Evolutionary conservation across 2,113 vertebrate genomes (phyloP), one percentile per base, ranked within the genome.

Genomic region (Fregetta grallaria): DNA sequence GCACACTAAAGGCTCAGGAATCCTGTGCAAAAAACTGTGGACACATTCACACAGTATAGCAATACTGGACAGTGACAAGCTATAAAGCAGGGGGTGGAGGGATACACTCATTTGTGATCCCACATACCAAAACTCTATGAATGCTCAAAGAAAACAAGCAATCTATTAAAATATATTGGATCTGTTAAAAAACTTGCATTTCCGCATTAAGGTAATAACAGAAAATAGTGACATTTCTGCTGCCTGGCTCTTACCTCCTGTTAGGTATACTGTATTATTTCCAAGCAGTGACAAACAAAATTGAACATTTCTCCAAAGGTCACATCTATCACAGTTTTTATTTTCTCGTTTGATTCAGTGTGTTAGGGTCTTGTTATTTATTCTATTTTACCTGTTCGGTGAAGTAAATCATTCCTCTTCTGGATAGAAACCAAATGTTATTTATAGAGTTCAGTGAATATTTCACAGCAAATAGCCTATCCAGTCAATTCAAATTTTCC

Each of bases 291-390:
- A 97, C 95, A 97, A 97, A 97, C 82, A 97, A 93, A 82, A 96
- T 86, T 82, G 94, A 96, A 94, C 59, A 74, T 86, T 97, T 97
- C 94, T 97, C 84, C 90, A 98, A 97, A 98, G 96, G 97, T 98
- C 97, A 97, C 89, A 89, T 95, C 97, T 92, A 97, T 97, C 94
- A 95, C 80, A 42, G 88, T 49, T 97, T 91, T 96, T 97, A 94
- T 97, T 97, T 98, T 96, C 93, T 95, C 87, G 83, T 93, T 97
- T 93, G 93, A 95, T 94, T 94, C 94, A 73, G n/a, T 52, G 45
- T 70, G 71, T 97, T 94, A 91, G 66, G 53, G 32, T 79, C 84
- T 97, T 94, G 73, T 94, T 85, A 91, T 67, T 90, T 95, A 89
- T 91, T 91, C 91, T 92, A 17, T 95, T 95, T 95, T 47, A 91